phyloP scores from a whole-genome alignment of 2,113 vertebrate genomes.

The Ranitomeya variabilis region DNA sequence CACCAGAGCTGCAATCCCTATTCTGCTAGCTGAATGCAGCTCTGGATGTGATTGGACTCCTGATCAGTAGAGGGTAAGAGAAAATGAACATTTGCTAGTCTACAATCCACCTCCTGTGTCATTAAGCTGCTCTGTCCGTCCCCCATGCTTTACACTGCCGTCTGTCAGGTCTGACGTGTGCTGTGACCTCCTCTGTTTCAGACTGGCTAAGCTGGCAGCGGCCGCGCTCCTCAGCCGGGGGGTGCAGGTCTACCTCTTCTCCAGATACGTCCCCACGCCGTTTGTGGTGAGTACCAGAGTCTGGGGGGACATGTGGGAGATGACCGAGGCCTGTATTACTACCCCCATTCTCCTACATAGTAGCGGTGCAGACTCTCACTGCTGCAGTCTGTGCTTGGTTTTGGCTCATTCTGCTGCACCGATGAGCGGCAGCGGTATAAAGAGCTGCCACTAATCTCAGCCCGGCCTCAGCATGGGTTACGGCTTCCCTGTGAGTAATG shows the following conservation, averaged over 20 bases:
- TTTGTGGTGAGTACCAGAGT: constrained; percentile 85
- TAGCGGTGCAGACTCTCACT: too few relatives aligned
- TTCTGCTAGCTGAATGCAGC: neutral
- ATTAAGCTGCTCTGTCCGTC: neutral
- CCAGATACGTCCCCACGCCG: constrained; percentile 89
- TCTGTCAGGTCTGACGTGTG: too few relatives aligned
- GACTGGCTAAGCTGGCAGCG: constrained; percentile 87
- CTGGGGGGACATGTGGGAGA: neutral
- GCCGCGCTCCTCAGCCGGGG: constrained; percentile 86
- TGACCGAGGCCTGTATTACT: neutral
- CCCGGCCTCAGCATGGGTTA: too few relatives aligned
- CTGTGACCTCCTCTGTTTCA: constrained; percentile 59
- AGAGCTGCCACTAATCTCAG: too few relatives aligned
- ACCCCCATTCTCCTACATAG: neutral
- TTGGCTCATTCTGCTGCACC: too few relatives aligned
- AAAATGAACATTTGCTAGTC: neutral
- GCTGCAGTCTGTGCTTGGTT: too few relatives aligned
- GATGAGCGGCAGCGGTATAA: too few relatives aligned
- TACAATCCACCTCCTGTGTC: neutral
- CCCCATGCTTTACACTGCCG: neutral
- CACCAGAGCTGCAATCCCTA: neutral
- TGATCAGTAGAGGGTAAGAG: neutral
- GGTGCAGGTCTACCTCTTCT: constrained; percentile 88
- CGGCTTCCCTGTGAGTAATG: too few relatives aligned
- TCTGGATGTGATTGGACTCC: neutral